Percentiles rank a stretch among this genome's conserved stretches.
These are phyloP conservation scores for Limonius californicus DNA, from an alignment of 1,140 invertebrate genomes.

Conservation along the genomic window DNA sequence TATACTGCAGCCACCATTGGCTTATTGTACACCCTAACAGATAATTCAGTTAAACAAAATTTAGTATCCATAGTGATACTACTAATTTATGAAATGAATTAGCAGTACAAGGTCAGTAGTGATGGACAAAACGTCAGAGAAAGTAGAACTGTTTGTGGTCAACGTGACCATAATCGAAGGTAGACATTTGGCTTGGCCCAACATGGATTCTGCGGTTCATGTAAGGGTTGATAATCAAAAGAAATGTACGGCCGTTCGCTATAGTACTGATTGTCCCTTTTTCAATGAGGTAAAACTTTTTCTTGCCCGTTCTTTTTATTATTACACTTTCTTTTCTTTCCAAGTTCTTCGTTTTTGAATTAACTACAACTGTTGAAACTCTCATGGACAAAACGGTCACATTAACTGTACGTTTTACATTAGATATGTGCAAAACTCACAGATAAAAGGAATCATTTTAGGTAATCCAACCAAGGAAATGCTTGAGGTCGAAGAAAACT, in stretches of 20 bases:
- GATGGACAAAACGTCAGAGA: constrained; percentile 23
- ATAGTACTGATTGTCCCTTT: constrained; percentile 55
- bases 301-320: constrained; percentile 3
- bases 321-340: constrained; percentile 24
- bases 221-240: constrained; percentile 54
- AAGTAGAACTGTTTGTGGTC: constrained; percentile 41
- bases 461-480: constrained; percentile 37
- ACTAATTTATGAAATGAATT: too few relatives aligned
- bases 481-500: constrained; percentile 47
- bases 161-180: constrained; percentile 54
- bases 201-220: constrained; percentile 54
- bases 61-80: too few relatives aligned
- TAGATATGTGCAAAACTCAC: too few relatives aligned
- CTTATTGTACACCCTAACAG: too few relatives aligned
- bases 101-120: too few relatives aligned
- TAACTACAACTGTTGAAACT: constrained; percentile 51
- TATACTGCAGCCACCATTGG: too few relatives aligned
- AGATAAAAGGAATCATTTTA: constrained; percentile 5
- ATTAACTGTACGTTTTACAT: constrained; percentile 46
- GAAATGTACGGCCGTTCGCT: constrained; percentile 51
- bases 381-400: constrained; percentile 47
- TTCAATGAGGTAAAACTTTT: constrained; percentile 57
- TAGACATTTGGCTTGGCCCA: constrained; percentile 49
- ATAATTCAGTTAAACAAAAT: too few relatives aligned
- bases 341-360: constrained; percentile 69